Base-by-base conservation (phyloP, 1,140 invertebrate species). In the Drosophila azteca region DNA sequence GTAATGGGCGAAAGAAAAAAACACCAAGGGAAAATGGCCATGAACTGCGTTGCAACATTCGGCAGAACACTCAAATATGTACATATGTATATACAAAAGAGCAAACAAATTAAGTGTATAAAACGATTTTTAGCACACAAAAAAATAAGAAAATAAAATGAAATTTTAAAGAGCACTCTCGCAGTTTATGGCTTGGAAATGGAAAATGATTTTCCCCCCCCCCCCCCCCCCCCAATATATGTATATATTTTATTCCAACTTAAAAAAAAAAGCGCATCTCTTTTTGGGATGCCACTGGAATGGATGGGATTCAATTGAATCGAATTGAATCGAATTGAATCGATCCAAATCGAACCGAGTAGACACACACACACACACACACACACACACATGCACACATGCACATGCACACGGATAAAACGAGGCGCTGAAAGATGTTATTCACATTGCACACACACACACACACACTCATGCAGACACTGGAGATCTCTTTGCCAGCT, bases 391-490 rank as follows among this genome's bases (percentile, higher is more conserved):
- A 62, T 2, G 2, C 22, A 24, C 22, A 24, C 2, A 24, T 2
- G 2, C 3, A 24, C 22, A 24, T 5, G 5, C 45, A 59, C 50
- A 51, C 64, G 66, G 63, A 77, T 84, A 77, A 84, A 85, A 71
- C 67, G 81, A 87, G 82, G 83, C 79, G 82, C 70, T 87, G 82
- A 87, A 78, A 87, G 82, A 87, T 66, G 82, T 82, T 82, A 82
- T 88, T 87, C 82, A 88, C 82, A 87, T 85, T 82, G 82, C 79
- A 84, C 61, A 74, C 57, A 66, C 60, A 35, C 45, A 58, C 78
- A 83, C 79, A 84, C 61, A 74, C 57, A 66, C 60, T 41, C 45
- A 58, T 48, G 31, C 29, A 39, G n/a, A 51, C 68, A 53, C 31
- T 72, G 58, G 57, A 72, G 35, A 54, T 64, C 55, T 53, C 69